Base-by-base conservation (phyloP, 2,113 vertebrate genomes). In the Sula dactylatra region DNA sequence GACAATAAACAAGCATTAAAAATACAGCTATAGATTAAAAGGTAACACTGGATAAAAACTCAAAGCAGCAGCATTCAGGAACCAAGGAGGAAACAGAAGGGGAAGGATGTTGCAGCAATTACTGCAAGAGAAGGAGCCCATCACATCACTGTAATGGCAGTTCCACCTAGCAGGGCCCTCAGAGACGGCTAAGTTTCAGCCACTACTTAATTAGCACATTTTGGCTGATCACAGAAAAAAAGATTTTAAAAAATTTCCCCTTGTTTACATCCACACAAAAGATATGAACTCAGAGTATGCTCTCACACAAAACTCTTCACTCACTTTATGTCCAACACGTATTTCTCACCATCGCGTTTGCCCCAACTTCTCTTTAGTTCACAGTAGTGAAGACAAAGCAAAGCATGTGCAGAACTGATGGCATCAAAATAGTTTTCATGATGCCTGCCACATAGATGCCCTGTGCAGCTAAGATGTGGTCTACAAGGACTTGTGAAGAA, bases 201-300 rank as follows among this genome's bases (percentile, higher is more conserved):
- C 34, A 15, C n/a, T 49, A 42, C 6, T 22, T 16, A 64, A 24
- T 5, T 29, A 34, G 18, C 1, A 4, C 16, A 61, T 76, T 76
- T 49, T 76, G 47, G 8, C 34, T 58, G 4, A n/a, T 49, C n/a
- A 62, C 20, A 72, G 15, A 14, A 54, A 56, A 31, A 9, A 22
- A 13, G n/a, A 13, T 24, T 13, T 31, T 10, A 29, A 27, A 8
- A 25, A 19, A 20, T 20, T 15, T 29, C 38, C 36, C 31, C 22
- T 78, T 42, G 47, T 50, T 77, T 67, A 73, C 4, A 3, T 49
- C 36, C 61, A 36, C 29, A 22, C 16, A 38, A 24, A 40, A 38
- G 9, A 13, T 6, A 15, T 45, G 11, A 91, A 44, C 31, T 24
- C 1, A 0, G n/a, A 49, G 13, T 31, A 8, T 18, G 14, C 21